Conservation (phyloP, 2,888 invertebrate genomes). For the Lypha dubia region DNA sequence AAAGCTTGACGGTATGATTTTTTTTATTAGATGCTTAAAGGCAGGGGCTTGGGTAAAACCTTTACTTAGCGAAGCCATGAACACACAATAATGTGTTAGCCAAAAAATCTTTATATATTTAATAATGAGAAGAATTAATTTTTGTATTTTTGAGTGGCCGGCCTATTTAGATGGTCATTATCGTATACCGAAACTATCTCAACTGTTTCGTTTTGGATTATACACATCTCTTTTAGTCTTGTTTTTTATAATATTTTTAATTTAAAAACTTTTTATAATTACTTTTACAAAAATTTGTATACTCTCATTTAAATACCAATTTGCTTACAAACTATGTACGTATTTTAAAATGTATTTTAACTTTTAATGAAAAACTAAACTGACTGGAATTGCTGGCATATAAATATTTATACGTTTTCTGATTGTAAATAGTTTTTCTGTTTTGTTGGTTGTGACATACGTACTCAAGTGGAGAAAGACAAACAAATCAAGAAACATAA, state of each 20-base stretch:
- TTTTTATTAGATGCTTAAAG: too few species aligned
- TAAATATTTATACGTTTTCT: conserved; percentile 17
- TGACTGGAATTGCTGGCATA: neutral
- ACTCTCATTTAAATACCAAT: conserved; percentile 3
- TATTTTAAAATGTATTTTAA: neutral
- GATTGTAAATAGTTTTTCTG: conserved; percentile 1
- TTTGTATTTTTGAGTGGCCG: too few species aligned
- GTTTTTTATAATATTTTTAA: neutral
- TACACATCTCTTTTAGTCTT: neutral
- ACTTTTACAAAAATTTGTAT: neutral
- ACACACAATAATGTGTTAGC: too few species aligned
- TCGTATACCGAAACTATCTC: neutral
- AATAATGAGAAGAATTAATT: too few species aligned
- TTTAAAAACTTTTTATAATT: neutral
- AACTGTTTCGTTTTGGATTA: neutral
- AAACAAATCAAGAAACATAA: neutral
- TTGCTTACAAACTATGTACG: neutral
- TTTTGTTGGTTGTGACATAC: neutral
- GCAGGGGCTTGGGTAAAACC: too few species aligned
- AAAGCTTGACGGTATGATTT: too few species aligned
- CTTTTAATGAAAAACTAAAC: neutral
- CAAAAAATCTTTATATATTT: too few species aligned
- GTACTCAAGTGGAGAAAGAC: neutral
- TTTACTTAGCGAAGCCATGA: too few species aligned
- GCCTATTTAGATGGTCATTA: too few species aligned